Evolutionary conservation across 35 echinoderm and acorn worm genomes (phyloP).

Genomic region (Lytechinus pictus): DNA sequence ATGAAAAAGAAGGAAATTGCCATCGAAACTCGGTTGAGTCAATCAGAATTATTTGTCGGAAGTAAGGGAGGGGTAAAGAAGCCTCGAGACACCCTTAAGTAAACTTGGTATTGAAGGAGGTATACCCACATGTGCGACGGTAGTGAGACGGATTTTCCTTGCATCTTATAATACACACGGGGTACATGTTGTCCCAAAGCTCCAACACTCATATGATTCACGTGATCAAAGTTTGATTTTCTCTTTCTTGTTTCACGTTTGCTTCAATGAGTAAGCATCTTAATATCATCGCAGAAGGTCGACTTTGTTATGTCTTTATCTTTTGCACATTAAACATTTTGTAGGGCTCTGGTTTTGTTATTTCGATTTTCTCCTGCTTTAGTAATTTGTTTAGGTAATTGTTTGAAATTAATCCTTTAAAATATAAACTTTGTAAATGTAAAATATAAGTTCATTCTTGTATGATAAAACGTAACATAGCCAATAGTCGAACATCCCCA

Average conservation of each 20-base stretch:
- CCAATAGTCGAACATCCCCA: too few species aligned
- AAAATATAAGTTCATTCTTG: too few species aligned
- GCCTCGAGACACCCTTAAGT: not conserved
- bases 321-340: not conserved
- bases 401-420: too few species aligned
- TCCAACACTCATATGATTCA: not conserved
- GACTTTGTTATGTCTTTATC: not conserved
- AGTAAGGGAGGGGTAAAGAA: not conserved
- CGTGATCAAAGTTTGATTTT: not conserved
- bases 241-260: not conserved
- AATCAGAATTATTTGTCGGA: conserved; percentile 13
- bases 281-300: not conserved
- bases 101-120: not conserved
- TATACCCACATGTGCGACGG: not conserved
- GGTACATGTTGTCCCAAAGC: not conserved
- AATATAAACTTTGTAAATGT: too few species aligned
- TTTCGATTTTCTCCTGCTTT: too few species aligned
- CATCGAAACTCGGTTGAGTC: conserved; percentile 9
- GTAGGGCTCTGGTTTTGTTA: too few species aligned
- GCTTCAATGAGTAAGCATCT: not conserved
- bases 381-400: too few species aligned
- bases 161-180: not conserved
- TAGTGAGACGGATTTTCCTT: not conserved
- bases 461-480: too few species aligned
- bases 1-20: not conserved